These are phyloP conservation scores for Cerastis rubricosa DNA, from an alignment of 2,888 invertebrate species.

Conservation along the genomic window DNA sequence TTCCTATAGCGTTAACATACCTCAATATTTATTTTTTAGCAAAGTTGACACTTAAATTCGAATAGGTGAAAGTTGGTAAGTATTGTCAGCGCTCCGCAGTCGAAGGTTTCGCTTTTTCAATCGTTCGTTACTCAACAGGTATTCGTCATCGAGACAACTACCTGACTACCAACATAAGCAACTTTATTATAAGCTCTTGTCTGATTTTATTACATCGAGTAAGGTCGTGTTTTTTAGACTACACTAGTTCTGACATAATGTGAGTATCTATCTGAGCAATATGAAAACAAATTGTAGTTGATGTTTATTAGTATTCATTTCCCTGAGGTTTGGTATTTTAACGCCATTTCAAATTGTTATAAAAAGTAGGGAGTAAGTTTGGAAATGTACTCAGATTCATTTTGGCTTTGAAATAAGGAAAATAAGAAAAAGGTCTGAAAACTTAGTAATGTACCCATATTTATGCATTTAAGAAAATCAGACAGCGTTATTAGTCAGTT, in stretches of 20 bases:
- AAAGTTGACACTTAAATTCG: constrained; percentile 76
- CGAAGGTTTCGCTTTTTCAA: constrained; percentile 89
- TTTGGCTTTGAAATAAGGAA: background rate
- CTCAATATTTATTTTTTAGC: constrained; percentile 64
- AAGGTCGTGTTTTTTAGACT: constrained; percentile 62
- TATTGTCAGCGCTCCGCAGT: constrained; percentile 83
- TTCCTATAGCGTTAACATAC: constrained; percentile 40
- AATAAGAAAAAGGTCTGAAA: background rate
- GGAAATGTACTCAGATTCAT: constrained; percentile 2
- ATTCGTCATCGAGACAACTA: constrained; percentile 83
- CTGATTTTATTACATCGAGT: constrained; percentile 66
- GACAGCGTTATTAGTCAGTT: background rate
- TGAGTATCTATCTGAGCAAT: constrained; percentile 8
- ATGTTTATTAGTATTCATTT: no score
- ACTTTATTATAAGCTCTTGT: constrained; percentile 68
- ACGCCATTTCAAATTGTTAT: background rate
- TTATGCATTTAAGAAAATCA: background rate
- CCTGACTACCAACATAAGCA: constrained; percentile 63
- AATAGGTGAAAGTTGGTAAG: constrained; percentile 87
- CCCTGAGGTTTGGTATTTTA: background rate
- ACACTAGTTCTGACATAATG: constrained; percentile 56
- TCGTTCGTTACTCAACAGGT: constrained; percentile 87
- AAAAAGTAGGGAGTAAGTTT: constrained; percentile 9
- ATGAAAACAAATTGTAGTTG: constrained; percentile 15
- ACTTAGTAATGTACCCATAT: background rate